Evolutionary conservation across 2,113 vertebrate genomes (phyloP).

Genomic region (Sinocyclocheilus anophthalmus): DNA sequence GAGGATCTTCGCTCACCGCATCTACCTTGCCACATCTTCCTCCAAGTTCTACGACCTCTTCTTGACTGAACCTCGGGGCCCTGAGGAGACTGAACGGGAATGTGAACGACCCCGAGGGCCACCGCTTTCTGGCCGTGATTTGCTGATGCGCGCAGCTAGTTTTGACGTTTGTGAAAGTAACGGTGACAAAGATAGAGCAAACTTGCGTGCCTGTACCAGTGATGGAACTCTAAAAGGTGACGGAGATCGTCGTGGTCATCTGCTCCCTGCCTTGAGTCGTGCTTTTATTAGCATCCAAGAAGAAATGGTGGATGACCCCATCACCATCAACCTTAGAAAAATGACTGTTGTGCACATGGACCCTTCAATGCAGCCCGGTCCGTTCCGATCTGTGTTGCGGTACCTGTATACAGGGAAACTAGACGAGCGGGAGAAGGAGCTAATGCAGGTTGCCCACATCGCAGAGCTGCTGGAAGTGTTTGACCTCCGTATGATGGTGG

Average conservation of each 20-base stretch:
- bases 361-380: conserved; percentile 89
- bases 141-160: conserved; percentile 91
- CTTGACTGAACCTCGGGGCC: conserved; percentile 84
- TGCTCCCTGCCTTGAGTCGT: conserved; percentile 92
- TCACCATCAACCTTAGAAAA: conserved; percentile 86
- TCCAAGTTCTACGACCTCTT: conserved; percentile 99
- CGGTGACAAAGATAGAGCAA: conserved; percentile 84
- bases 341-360: conserved; percentile 99
- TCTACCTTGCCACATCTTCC: conserved; percentile 97
- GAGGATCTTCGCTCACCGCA: conserved; percentile 98
- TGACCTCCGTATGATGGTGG: conserved; percentile 99
- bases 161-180: conserved; percentile 92
- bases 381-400: conserved; percentile 92
- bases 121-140: conserved; percentile 85
- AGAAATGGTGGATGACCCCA: conserved; percentile 90
- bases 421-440: conserved; percentile 91
- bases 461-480: conserved; percentile 98
- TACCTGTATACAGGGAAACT: conserved; percentile 96
- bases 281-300: conserved; percentile 96
- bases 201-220: conserved; percentile 93
- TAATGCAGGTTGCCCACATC: conserved; percentile 98
- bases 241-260: conserved; percentile 75
- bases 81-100: conserved; percentile 68
- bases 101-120: conserved; percentile 60
- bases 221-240: conserved; percentile 89